phyloP scores from a whole-genome alignment of 2,797 vertebrate genomes.

The Ciconia nigra region DNA sequence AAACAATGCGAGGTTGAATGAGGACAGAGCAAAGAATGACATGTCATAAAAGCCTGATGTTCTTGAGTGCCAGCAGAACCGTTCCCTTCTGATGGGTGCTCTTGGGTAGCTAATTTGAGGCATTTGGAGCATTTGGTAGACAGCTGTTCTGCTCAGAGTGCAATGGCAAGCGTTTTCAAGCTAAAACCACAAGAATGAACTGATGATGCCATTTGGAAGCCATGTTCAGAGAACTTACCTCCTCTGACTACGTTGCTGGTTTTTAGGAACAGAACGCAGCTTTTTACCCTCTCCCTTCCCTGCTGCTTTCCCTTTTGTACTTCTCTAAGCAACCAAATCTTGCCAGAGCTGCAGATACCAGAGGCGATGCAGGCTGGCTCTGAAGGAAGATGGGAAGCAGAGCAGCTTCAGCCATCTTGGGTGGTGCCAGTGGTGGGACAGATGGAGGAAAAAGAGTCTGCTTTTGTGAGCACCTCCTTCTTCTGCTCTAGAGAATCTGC shows the following conservation, averaged over 20 bases:
- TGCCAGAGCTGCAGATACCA: background rate
- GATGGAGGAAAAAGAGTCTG: background rate
- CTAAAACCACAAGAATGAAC: conserved; percentile 54
- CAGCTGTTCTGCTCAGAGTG: conserved; percentile 49
- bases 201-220: conserved; percentile 45
- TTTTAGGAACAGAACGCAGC: conserved; percentile 10
- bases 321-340: background rate
- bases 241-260: background rate
- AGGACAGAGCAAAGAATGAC: conserved; percentile 48
- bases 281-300: background rate
- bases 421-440: background rate
- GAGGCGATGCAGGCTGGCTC: background rate
- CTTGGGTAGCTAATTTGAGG: conserved; percentile 19
- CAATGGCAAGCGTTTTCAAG: background rate
- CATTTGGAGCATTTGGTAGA: conserved; percentile 44
- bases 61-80: conserved; percentile 13
- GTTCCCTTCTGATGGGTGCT: conserved; percentile 10
- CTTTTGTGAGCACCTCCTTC: background rate
- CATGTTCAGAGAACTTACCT: conserved; percentile 17
- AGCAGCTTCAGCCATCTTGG: background rate
- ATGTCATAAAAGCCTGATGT: conserved; percentile 7
- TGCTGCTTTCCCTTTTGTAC: background rate
- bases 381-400: background rate
- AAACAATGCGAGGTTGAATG: conserved; percentile 36
- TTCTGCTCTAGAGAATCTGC: background rate